Conservation (phyloP, 2,113 vertebrate species). For the Capreolus pygargus region DNA sequence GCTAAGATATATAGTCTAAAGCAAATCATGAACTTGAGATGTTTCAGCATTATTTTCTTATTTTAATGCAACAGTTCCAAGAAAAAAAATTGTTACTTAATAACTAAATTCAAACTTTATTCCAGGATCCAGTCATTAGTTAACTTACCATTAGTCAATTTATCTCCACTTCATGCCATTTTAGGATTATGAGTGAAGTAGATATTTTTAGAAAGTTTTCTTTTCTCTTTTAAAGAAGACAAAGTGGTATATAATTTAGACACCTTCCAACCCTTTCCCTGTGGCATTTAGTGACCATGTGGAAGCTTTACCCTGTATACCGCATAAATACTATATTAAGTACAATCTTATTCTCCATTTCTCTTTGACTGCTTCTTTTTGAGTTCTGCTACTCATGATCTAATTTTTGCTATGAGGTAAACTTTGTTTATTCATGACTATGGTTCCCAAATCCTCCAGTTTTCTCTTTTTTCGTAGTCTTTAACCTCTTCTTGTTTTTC, state of each 20-base stretch:
- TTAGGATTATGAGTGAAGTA: neutral
- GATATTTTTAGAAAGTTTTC: neutral
- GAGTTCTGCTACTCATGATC: neutral
- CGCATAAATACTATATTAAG: neutral
- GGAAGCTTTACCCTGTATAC: neutral
- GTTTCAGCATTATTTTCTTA: neutral
- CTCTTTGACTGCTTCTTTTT: neutral
- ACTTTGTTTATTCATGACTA: neutral
- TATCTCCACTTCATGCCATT: neutral
- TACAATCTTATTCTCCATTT: neutral
- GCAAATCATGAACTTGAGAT: neutral
- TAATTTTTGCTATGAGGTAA: neutral
- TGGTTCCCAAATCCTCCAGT: neutral
- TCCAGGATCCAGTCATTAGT: neutral
- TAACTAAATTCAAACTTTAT: slow-evolving; percentile 1
- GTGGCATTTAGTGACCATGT: neutral
- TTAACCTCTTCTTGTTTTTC: neutral
- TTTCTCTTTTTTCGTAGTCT: neutral
- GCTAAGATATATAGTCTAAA: neutral
- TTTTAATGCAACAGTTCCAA: neutral
- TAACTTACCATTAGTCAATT: neutral
- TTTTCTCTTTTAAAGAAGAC: neutral
- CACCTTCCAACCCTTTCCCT: neutral
- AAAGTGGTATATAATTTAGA: neutral
- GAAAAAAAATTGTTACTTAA: slow-evolving; percentile 8